Evolutionary conservation across 2,888 invertebrate species (phyloP).

Genomic region (Xestia c-nigrum): DNA sequence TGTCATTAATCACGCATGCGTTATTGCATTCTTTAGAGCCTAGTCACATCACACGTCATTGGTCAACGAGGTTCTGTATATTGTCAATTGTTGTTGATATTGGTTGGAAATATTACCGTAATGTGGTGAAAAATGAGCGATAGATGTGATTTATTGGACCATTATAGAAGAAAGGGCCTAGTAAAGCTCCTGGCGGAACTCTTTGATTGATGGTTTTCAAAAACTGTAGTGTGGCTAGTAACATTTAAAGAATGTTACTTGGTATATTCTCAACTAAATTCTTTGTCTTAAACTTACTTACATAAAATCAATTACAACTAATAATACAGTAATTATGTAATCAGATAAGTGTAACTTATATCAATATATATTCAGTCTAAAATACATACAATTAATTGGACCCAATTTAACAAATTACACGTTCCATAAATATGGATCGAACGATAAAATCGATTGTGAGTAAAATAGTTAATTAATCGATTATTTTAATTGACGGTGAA

Average conservation of each 20-base stretch:
- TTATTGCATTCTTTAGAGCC: conserved; percentile 56
- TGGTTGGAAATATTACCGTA: background rate
- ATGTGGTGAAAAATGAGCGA: conserved; percentile 7
- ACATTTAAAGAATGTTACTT: background rate
- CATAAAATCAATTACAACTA: conserved; percentile 13
- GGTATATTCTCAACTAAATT: background rate
- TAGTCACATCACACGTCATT: conserved; percentile 48
- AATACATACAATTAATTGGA: conserved; percentile 58
- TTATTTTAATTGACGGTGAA: conserved; percentile 63
- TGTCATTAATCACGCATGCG: conserved; percentile 50
- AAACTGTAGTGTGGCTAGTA: background rate
- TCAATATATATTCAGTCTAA: conserved; percentile 51
- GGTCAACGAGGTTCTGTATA: conserved; percentile 32
- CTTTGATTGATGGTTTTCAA: background rate
- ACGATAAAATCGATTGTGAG: conserved; percentile 53
- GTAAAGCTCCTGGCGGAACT: background rate
- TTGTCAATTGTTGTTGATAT: conserved; percentile 31
- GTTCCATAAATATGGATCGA: conserved; percentile 60
- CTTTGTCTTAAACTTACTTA: background rate
- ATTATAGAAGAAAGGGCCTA: conserved; percentile 12
- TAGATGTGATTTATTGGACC: conserved; percentile 9
- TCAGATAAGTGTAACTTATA: conserved; percentile 48
- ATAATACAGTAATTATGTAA: conserved; percentile 47
- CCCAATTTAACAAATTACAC: conserved; percentile 59
- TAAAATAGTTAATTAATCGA: conserved; percentile 63